Evolutionary conservation across 2,797 vertebrate genomes (phyloP).

Genomic region (Setipinna tenuifilis): DNA sequence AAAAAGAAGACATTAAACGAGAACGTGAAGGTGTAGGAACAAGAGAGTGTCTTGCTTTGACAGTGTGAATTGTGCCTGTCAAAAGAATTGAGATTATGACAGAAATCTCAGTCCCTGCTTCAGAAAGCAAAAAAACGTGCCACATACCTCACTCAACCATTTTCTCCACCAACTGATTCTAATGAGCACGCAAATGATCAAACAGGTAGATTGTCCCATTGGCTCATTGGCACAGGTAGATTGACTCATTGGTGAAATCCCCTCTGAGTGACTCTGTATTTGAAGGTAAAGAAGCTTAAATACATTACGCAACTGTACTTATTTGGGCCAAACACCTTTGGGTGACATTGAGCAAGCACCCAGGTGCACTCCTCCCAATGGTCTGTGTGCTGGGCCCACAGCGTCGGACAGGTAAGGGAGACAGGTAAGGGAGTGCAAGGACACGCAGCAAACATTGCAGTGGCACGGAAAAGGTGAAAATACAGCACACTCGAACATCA

Average conservation of each 20-base stretch:
- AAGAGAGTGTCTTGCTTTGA: not conserved
- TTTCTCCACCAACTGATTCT: too few species aligned
- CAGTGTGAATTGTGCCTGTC: not conserved
- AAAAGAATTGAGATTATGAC: not conserved
- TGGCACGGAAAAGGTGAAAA: slow-evolving; percentile 36
- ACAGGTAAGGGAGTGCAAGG: slow-evolving; percentile 40
- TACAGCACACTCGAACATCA: slow-evolving; percentile 42
- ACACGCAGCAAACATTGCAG: slow-evolving; percentile 41
- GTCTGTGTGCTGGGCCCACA: not conserved
- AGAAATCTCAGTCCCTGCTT: too few species aligned
- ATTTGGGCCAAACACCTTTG: not conserved
- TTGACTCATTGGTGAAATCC: too few species aligned
- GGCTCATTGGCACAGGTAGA: too few species aligned
- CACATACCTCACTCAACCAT: too few species aligned
- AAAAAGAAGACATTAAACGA: not conserved
- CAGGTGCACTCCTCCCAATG: not conserved
- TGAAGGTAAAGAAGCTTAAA: not conserved
- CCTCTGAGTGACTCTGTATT: not conserved
- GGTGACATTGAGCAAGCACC: slow-evolving; percentile 31
- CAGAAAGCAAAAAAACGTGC: too few species aligned
- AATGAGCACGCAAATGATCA: too few species aligned
- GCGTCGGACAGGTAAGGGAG: slow-evolving; percentile 37
- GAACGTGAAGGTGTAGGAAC: not conserved
- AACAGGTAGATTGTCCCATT: too few species aligned
- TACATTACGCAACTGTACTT: not conserved